Evolutionary conservation across 2,797 vertebrate genomes (phyloP), one percentile per base, ranked within the genome.

Genomic region (Synaphobranchus kaupii): DNA sequence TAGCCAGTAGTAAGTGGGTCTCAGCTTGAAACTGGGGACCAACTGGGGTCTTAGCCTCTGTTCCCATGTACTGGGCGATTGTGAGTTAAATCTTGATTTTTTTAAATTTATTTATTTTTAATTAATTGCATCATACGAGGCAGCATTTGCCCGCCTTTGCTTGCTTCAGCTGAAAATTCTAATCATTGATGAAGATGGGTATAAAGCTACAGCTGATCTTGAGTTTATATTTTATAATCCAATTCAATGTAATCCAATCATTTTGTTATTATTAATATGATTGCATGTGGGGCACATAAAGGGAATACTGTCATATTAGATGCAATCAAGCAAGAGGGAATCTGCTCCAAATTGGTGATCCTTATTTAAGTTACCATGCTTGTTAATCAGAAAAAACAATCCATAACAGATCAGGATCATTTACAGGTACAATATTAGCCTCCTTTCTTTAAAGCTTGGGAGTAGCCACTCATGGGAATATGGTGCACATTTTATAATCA

Each of bases 401-500:
- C 39, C 1, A 12, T 13, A 44, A 39, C 73, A 78, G 73, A 78
- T 44, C 73, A 78, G 20, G 39, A 47, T 13, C 1, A 47, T 78
- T 78, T 78, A 78, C 47, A 78, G 17, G 73, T 47, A 78, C 73
- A 44, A 78, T 78, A 78, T 44, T 8, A 44, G 15, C 73, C 15
- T 44, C 73, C 17, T 50, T 48, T 50, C 78, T 81, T 81, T 81
- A n/a, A 48, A 50, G 78, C 78, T 25, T 22, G n/a, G 44, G 9
- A 48, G 25, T 50, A 8, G 50, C 47, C 47, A 25, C 44, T 47
- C 22, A 1, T 50, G 47, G 47, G 47, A 81, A 48, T 50, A 31
- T 81, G 47, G 44, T 25, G 47, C 47, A 50, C 78, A 50, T 50
- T 22, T 81, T 81, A 47, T 81, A 81, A 81, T 81, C 47, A 81